Evolutionary conservation across 2,888 invertebrate species (phyloP), one percentile per base, ranked within the genome.

Genomic region (Lucinisca nassula): DNA sequence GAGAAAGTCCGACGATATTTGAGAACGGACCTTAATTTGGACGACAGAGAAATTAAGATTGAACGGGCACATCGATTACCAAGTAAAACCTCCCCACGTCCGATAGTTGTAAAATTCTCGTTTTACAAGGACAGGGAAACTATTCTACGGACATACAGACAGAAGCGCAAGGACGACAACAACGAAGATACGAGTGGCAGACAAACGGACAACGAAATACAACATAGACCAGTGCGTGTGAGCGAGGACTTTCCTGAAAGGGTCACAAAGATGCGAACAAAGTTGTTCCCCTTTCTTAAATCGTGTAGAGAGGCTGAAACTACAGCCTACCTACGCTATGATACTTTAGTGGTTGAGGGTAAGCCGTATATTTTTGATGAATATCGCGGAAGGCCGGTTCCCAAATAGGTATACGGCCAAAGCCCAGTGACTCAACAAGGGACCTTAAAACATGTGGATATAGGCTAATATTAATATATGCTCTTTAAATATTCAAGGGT

Each of bases 51-150:
- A 8, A 45, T 45, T 45, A 45, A 45, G 14, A 45, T 45, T 14
- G 45, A 45, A 45, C 45, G 45, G 14, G 45, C 45, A 45, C 45
- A 45, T 14, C 8, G 45, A 45, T 14, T 45, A 45, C 45, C 45
- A 12, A 45, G 45, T 45, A 45, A 14, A 45, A 45, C 8, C 45
- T 45, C 45, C 8, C 45, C 45, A 12, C 8, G 14, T 12, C 45
- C 45, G 14, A 45, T 45, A 12, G 14, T 45, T 14, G 45, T 45
- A 12, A 45, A 45, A 14, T 45, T 45, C 14, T 45, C 45, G 3
- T n/a, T 74, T n/a, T 74, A 38, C n/a, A 74, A 74, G 27, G 74
- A 74, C 40, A 74, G n/a, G n/a, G 45, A 45, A 12, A 12, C 45
- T 45, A 14, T 45, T 12, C 45, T 45, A 12, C 45, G 45, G 14